phyloP scores from a whole-genome alignment of 2,797 vertebrate species.

The Hippopotamyrus pictus region DNA sequence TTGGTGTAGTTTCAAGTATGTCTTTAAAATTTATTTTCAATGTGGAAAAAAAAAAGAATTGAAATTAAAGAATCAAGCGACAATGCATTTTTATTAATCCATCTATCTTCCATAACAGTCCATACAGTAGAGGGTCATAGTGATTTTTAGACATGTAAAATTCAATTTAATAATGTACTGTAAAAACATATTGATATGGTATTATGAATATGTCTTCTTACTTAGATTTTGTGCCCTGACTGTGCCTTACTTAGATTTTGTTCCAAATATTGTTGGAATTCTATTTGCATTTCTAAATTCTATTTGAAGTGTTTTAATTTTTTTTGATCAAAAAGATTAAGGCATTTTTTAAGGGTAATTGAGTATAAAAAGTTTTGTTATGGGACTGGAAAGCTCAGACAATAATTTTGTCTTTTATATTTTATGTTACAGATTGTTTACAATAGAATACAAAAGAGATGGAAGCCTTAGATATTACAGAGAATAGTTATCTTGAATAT shows the following conservation, averaged over 20 bases:
- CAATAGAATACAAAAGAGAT: slow-evolving; percentile 31
- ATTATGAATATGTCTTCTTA: slow-evolving; percentile 11
- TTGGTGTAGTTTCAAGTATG: not conserved
- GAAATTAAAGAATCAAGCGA: not conserved
- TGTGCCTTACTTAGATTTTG: not conserved
- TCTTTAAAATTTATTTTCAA: not conserved
- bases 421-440: slow-evolving; percentile 14
- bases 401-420: slow-evolving; percentile 12
- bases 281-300: not conserved
- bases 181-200: not conserved
- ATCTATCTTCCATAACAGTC: not conserved
- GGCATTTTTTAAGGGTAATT: not conserved
- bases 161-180: slow-evolving; percentile 1
- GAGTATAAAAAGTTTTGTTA: not conserved
- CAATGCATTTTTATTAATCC: not conserved
- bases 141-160: not conserved
- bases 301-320: not conserved
- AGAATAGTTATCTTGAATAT: slow-evolving; percentile 18
- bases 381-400: not conserved
- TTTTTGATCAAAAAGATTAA: not conserved
- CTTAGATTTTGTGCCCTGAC: not conserved
- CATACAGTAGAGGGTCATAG: not conserved
- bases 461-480: slow-evolving; percentile 34
- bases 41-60: not conserved
- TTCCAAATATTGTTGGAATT: not conserved